Percentiles rank a stretch among this genome's conserved stretches.
Evolutionary conservation across 1,140 invertebrate genomes (phyloP).

Genomic region (Diachasma alloeum): DNA sequence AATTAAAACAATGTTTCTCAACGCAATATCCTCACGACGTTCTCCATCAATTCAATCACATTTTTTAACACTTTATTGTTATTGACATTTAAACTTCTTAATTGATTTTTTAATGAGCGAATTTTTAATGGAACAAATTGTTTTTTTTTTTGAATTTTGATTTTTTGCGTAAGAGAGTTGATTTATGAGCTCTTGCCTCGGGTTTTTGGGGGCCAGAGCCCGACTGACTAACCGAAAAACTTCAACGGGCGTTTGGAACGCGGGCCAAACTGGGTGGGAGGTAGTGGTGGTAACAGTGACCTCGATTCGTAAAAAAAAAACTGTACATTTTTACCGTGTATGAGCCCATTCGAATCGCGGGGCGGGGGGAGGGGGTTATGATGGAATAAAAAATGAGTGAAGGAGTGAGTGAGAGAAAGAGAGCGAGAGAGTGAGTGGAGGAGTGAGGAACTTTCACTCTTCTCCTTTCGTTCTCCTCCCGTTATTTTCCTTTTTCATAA

Average conservation of each 20-base stretch:
- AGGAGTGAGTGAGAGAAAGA: not conserved
- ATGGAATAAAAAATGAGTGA: not conserved
- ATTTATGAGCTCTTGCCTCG: not conserved
- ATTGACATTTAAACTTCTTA: too few relatives aligned
- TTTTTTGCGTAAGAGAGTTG: not conserved
- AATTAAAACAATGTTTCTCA: too few relatives aligned
- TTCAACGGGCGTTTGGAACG: not conserved
- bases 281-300: conserved; percentile 61
- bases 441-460: conserved; percentile 60
- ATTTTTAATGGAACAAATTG: too few relatives aligned
- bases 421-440: not conserved
- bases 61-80: not conserved
- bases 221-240: not conserved
- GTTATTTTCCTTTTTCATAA: conserved; percentile 19
- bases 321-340: conserved; percentile 15
- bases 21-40: too few relatives aligned
- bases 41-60: not conserved
- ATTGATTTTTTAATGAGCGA: too few relatives aligned
- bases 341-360: not conserved
- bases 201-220: not conserved
- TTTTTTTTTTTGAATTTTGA: not conserved
- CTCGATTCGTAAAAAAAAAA: conserved; percentile 51
- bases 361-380: not conserved
- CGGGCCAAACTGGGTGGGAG: not conserved
- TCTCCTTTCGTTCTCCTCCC: conserved; percentile 16